A percentile compares a stretch with the other conserved stretches of the same genome.
Evolutionary conservation across 1,140 invertebrate species (phyloP).

Genomic region (Oscheius sp.): DNA sequence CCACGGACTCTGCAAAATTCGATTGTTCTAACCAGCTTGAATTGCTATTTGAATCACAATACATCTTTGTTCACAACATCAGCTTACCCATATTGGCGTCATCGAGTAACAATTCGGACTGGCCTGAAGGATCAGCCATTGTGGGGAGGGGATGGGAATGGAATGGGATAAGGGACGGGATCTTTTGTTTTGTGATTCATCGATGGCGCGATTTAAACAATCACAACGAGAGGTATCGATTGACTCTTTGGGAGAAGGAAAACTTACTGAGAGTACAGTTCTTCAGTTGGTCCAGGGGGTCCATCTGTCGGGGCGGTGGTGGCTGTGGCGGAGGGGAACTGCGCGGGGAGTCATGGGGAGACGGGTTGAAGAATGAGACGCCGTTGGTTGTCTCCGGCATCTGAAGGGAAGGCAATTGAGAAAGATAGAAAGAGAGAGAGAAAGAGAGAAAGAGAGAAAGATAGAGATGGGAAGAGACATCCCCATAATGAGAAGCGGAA

Average conservation of each 20-base stretch:
- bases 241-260: no score
- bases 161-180: no score
- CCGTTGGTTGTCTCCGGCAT: not conserved
- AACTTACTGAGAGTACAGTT: conserved; percentile 1
- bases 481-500: no score
- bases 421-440: no score
- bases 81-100: conserved; percentile 8
- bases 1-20: conserved; percentile 44
- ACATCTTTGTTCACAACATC: not conserved
- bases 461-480: no score
- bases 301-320: not conserved
- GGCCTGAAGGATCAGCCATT: no score
- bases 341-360: not conserved
- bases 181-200: no score
- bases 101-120: not conserved
- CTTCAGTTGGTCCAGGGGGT: not conserved
- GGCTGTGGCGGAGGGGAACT: not conserved
- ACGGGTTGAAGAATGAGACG: conserved; percentile 6
- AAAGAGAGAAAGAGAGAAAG: no score
- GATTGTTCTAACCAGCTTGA: not conserved
- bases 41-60: not conserved
- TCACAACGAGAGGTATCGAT: no score
- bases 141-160: no score
- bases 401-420: not conserved
- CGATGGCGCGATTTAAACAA: no score